A percentile compares a stretch with the other conserved stretches of the same genome.
Evolutionary conservation across 2,888 invertebrate genomes (phyloP).

Genomic region (Drosophila acutilabella): DNA sequence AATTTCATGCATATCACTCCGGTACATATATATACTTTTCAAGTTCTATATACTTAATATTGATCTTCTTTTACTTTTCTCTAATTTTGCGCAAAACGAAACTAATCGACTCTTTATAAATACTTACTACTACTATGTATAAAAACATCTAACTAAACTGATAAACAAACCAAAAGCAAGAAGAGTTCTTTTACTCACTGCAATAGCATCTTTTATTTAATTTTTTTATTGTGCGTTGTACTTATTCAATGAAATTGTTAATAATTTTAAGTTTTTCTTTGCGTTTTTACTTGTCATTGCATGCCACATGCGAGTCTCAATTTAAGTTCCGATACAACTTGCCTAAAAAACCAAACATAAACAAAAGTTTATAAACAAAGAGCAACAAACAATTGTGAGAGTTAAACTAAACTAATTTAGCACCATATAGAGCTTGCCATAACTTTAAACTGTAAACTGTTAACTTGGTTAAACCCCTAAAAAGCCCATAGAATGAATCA

Average conservation of each 20-base stretch:
- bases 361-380: slow-evolving; percentile 3
- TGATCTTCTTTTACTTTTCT: slow-evolving; percentile 65
- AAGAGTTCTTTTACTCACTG: slow-evolving; percentile 82
- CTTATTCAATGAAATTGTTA: slow-evolving; percentile 45
- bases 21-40: slow-evolving; percentile 54
- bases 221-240: neutral
- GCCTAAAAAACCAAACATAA: slow-evolving; percentile 42
- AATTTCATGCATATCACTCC: slow-evolving; percentile 64
- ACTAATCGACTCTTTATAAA: slow-evolving; percentile 57
- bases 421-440: slow-evolving; percentile 77
- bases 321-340: slow-evolving; percentile 62
- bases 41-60: slow-evolving; percentile 56
- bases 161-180: slow-evolving; percentile 68
- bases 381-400: slow-evolving; percentile 51
- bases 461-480: slow-evolving; percentile 14
- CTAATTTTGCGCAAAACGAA: slow-evolving; percentile 68
- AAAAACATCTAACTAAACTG: slow-evolving; percentile 42
- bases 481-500: slow-evolving; percentile 23
- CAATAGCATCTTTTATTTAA: slow-evolving; percentile 70
- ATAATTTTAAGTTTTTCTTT: slow-evolving; percentile 57
- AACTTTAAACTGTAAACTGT: slow-evolving; percentile 44
- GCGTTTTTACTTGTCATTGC: slow-evolving; percentile 51
- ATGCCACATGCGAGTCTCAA: slow-evolving; percentile 60
- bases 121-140: slow-evolving; percentile 21
- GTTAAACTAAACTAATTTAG: slow-evolving; percentile 16